These are phyloP conservation scores for Lipophrys pholis DNA, from an alignment of 2,113 vertebrate genomes.

Conservation along the genomic window DNA sequence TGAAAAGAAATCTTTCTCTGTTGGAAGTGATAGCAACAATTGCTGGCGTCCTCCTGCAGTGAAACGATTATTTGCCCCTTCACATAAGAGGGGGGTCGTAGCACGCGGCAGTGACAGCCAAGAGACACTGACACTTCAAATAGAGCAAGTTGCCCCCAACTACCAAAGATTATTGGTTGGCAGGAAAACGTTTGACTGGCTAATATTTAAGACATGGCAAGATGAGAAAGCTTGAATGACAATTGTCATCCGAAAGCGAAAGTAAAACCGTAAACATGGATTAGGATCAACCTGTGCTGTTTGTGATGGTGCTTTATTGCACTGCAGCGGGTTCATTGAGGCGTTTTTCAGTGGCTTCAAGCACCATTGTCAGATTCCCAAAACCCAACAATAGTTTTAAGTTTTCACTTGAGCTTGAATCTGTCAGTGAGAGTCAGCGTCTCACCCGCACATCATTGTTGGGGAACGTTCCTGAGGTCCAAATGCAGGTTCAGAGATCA, in stretches of 20 bases:
- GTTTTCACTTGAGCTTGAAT: too few relatives aligned
- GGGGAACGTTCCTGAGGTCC: too few relatives aligned
- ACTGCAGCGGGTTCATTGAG: too few relatives aligned
- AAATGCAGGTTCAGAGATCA: too few relatives aligned
- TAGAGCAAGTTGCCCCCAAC: not conserved
- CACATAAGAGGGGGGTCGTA: constrained; percentile 33
- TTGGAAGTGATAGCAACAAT: constrained; percentile 31
- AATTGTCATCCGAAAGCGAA: not conserved
- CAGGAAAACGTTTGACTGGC: constrained; percentile 8
- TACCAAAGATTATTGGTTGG: constrained; percentile 1
- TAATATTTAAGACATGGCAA: constrained; percentile 26
- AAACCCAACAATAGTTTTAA: too few relatives aligned
- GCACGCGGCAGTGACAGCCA: constrained; percentile 25
- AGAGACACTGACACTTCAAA: constrained; percentile 19
- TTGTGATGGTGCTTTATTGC: too few relatives aligned
- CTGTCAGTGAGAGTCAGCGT: too few relatives aligned
- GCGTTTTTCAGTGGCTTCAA: too few relatives aligned
- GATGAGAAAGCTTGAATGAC: constrained; percentile 6
- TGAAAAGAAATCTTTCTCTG: constrained; percentile 24
- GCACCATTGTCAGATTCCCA: too few relatives aligned
- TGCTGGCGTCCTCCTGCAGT: constrained; percentile 31
- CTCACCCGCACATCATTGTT: too few relatives aligned
- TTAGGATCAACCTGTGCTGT: too few relatives aligned
- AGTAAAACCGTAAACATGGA: too few relatives aligned
- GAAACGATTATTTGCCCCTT: constrained; percentile 27